Evolutionary conservation across 2,888 invertebrate genomes (phyloP), one percentile per base, ranked within the genome.

Genomic region (Petrophora chlorosata): DNA sequence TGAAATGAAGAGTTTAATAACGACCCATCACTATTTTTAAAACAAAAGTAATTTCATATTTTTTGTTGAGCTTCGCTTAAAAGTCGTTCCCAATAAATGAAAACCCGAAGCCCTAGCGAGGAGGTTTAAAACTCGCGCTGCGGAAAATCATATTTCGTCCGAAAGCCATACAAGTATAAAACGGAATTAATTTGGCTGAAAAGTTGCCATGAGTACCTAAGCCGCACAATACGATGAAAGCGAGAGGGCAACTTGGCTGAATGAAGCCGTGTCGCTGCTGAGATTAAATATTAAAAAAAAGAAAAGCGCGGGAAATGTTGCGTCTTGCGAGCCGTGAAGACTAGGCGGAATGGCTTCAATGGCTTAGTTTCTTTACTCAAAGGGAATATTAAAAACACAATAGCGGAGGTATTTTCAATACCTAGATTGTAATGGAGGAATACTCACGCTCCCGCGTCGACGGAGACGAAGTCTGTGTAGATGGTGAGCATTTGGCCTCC

Each of bases 401-500:
- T 19, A 19, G 1, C 4, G 7, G 19, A 19, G 19, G 2, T 2
- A 2, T 36, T 41, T 35, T 30, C 1, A 23, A 9, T 23, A n/a
- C n/a, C n/a, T n/a, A n/a, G n/a, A n/a, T n/a, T n/a, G n/a, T n/a
- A n/a, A n/a, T 8, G 36, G 19, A 30, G 8, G n/a, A 7, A 56
- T 51, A 93, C 94, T 93, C 82, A 95, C 95, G 92, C 89, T 36
- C 90, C 78, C 0, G 93, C 85, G 71, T 95, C 92, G 43, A 94
- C 90, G 40, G 85, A 89, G 42, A 93, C 79, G 68, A 95, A 94
- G 71, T 96, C 95, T 1, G 94, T 94, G 76, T 96, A 96, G 44
- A 96, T 90, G 59, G 94, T 92, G 54, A 97, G 91, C 71, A 97
- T 91, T 73, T 95, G 94, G 0, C 97, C 96, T 2, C 97, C 97